Evolutionary conservation across 2,113 vertebrate species (phyloP).

Genomic region (Emberiza fucata): DNA sequence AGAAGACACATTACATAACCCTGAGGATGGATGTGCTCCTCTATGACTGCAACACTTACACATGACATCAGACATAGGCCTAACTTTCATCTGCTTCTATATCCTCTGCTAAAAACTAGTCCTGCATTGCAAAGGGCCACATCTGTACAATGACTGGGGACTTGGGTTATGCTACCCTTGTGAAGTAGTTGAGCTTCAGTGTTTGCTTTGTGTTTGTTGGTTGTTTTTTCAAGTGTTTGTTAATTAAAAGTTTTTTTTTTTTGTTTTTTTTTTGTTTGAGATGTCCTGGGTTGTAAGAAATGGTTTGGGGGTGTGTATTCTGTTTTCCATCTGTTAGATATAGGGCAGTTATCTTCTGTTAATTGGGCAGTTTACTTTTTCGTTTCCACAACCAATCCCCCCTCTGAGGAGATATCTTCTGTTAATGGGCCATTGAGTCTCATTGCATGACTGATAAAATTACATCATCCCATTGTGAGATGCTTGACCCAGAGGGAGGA

Average conservation of each 20-base stretch:
- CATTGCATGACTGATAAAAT: too few species aligned
- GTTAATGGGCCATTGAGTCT: too few species aligned
- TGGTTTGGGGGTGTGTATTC: too few species aligned
- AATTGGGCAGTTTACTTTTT: too few species aligned
- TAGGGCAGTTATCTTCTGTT: too few species aligned
- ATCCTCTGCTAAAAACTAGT: not conserved
- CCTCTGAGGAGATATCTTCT: too few species aligned
- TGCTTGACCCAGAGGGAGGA: too few species aligned
- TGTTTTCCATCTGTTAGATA: too few species aligned
- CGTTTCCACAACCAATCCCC: too few species aligned
- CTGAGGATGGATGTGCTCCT: not conserved
- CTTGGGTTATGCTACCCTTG: not conserved
- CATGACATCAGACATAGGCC: not conserved
- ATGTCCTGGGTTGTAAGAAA: too few species aligned
- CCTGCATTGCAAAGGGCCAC: not conserved
- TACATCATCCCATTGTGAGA: too few species aligned
- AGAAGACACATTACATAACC: not conserved
- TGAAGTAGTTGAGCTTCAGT: not conserved
- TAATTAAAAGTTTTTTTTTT: conserved; percentile 49
- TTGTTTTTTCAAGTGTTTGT: not conserved
- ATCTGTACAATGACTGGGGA: not conserved
- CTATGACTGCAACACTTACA: not conserved
- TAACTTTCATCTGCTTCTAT: not conserved
- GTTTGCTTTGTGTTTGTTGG: not conserved
- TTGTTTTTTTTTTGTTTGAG: conserved; percentile 2